Percentiles rank a stretch among this genome's conserved stretches.
Conservation (phyloP, 2,888 invertebrate species). For the Eudasyphora cyanicolor region DNA sequence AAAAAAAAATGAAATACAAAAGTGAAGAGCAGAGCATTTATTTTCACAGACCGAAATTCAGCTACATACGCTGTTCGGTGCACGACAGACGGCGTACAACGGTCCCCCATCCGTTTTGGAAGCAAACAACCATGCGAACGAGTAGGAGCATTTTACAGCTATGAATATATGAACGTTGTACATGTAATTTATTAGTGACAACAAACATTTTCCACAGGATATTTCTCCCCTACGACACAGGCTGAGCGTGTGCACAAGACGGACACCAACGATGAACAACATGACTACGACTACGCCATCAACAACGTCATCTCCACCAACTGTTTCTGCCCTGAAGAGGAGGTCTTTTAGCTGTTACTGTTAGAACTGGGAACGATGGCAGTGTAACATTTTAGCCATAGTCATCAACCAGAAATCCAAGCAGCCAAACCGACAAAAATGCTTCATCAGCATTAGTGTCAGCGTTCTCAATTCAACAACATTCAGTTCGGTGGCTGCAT, state of each 20-base stretch:
- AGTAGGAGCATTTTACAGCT: constrained; percentile 20
- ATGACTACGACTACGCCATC: neutral
- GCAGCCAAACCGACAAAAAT: constrained; percentile 36
- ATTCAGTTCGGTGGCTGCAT: neutral
- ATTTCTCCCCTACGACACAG: constrained; percentile 4
- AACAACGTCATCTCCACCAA: constrained; percentile 1
- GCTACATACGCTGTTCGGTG: neutral
- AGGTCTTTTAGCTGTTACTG: constrained; percentile 10
- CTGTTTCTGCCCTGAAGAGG: neutral
- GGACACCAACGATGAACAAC: neutral
- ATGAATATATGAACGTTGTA: constrained; percentile 35
- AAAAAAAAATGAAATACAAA: neutral
- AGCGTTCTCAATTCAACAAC: constrained; percentile 37
- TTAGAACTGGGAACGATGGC: neutral
- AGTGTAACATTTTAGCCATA: constrained; percentile 46
- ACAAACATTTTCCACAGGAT: constrained; percentile 37
- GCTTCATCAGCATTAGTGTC: constrained; percentile 56
- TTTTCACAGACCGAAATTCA: neutral
- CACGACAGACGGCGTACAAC: neutral
- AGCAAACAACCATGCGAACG: neutral
- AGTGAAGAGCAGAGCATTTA: constrained; percentile 25
- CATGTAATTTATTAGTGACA: constrained; percentile 39
- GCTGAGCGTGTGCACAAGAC: neutral
- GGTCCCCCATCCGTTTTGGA: constrained; percentile 13
- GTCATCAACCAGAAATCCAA: constrained; percentile 42